A percentile compares a stretch with the other conserved stretches of the same genome.
Evolutionary conservation across 2,113 vertebrate genomes (phyloP).

Genomic region (Podilymbus podiceps): DNA sequence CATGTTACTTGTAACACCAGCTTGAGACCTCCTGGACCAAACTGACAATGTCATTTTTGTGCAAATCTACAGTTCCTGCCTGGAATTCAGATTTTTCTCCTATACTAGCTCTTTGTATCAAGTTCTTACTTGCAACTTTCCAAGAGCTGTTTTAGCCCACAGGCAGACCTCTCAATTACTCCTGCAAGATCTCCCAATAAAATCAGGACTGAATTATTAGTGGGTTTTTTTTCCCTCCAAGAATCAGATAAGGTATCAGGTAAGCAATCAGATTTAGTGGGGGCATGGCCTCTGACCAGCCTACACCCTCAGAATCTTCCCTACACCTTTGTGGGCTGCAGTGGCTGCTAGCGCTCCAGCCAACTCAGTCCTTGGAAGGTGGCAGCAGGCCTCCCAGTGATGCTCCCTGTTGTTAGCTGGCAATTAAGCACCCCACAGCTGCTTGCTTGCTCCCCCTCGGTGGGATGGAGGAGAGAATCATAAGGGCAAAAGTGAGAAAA

Average conservation of each 20-base stretch:
- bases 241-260: neutral
- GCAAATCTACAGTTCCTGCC: neutral
- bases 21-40: neutral
- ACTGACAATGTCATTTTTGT: neutral
- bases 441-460: no score
- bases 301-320: neutral
- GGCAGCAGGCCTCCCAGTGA: neutral
- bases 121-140: neutral
- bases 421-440: no score
- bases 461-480: no score
- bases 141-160: neutral
- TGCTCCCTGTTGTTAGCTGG: neutral
- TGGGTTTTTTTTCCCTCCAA: neutral
- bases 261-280: neutral
- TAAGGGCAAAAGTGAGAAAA: no score
- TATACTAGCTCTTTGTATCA: neutral
- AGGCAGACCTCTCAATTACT: neutral
- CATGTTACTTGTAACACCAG: neutral
- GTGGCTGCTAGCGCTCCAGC: neutral
- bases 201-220: neutral
- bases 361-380: neutral
- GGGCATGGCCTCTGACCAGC: neutral
- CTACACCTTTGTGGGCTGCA: neutral
- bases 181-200: neutral
- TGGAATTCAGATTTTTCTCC: neutral